Base-by-base conservation (phyloP, 2,113 vertebrate species). In the Seriola rivoliana region DNA sequence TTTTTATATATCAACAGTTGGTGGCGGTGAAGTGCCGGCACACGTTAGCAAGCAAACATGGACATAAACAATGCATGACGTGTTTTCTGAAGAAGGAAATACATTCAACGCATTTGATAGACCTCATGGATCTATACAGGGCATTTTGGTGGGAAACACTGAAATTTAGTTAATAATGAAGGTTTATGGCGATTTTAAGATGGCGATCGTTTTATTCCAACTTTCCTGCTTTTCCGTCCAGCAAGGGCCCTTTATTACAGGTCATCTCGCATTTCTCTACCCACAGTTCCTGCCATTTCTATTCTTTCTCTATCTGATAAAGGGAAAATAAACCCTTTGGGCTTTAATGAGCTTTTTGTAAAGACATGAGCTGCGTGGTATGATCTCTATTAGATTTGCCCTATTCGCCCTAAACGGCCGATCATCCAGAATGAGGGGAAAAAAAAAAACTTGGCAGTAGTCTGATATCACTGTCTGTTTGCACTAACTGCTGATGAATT, bases 401-500 rank as follows among this genome's bases (percentile, higher is more conserved):
- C 21, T 23, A 44, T 65, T 9, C 42, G 9, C 9, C n/a, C 21
- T 23, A 58, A 58, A 58, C 1, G 12, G 13, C 9, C 19, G 19
- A 38, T 63, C 8, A 10, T 48, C 14, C 0, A 8, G 65, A 66
- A 17, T 50, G 5, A 67, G 16, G 25, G 44, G 2, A 21, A 21
- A 64, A 42, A 13, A 38, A 10, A 21, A 34, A 58, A 71, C 6
- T 12, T 23, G 32, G 40, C 64, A 29, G n/a, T 6, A 5, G 9
- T 66, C 44, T 69, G 54, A 54, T 17, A 36, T 72, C 38, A 21
- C 69, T 38, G 38, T 40, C 36, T 42, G 72, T 70, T 62, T 81
- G 36, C 38, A 65, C 80, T 55, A 71, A 79, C 68, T 79, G 59
- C 48, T 80, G 83, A 80, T 88, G 71, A 80, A 87, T 25, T 85